Conservation (phyloP, 2,113 vertebrate genomes). For the Scomber japonicus region DNA sequence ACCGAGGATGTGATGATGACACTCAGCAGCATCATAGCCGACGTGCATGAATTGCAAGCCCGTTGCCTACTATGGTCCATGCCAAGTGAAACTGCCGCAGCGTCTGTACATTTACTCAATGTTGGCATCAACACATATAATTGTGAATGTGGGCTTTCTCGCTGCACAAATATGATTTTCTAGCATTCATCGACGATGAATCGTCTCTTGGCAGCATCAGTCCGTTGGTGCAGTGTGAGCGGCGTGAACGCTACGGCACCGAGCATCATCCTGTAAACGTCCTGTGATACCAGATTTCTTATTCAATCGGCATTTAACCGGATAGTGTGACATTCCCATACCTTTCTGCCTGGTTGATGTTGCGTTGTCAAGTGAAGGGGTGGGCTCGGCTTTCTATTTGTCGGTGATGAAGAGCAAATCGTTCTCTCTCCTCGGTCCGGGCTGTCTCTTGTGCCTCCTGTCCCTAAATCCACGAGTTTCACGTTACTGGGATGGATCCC, state of each 20-base stretch:
- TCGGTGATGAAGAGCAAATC: constrained; percentile 53
- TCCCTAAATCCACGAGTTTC: constrained; percentile 67
- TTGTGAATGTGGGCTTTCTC: constrained; percentile 42
- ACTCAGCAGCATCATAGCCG: constrained; percentile 79
- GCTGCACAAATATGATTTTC: constrained; percentile 69
- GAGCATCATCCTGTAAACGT: constrained; percentile 36
- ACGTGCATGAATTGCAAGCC: constrained; percentile 77
- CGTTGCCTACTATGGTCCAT: constrained; percentile 68
- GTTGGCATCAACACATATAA: constrained; percentile 71
- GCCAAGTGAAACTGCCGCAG: constrained; percentile 85
- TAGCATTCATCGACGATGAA: constrained; percentile 63
- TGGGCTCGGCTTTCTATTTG: constrained; percentile 76
- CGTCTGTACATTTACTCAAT: constrained; percentile 70
- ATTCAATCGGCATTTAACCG: constrained; percentile 52
- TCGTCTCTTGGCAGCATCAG: constrained; percentile 56
- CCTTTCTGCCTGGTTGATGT: constrained; percentile 81
- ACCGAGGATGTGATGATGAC: constrained; percentile 83
- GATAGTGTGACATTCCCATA: constrained; percentile 79
- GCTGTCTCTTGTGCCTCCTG: constrained; percentile 48
- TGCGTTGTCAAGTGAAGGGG: constrained; percentile 83
- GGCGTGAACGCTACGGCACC: constrained; percentile 56
- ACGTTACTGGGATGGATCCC: constrained; percentile 77
- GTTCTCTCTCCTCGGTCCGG: constrained; percentile 50
- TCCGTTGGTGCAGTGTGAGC: constrained; percentile 73
- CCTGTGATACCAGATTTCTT: constrained; percentile 37